Evolutionary conservation across 2,888 invertebrate species (phyloP).

Genomic region (Acanthoscelides obtectus): DNA sequence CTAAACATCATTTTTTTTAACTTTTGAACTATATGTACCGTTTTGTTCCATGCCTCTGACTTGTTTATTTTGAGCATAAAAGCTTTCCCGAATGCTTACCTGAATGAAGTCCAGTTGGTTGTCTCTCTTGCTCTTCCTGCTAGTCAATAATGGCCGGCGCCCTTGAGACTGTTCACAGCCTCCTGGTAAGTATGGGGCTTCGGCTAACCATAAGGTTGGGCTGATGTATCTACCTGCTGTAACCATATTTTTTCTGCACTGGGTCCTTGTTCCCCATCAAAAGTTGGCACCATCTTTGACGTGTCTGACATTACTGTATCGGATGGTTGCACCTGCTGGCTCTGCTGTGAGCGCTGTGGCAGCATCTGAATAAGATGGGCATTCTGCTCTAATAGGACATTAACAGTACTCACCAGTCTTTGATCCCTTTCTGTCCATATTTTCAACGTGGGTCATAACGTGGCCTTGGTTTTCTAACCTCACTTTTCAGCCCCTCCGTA

Average conservation of each 20-base stretch:
- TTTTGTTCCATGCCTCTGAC: background rate
- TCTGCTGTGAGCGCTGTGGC: background rate
- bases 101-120: background rate
- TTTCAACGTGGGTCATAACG: too few relatives aligned
- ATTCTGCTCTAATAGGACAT: background rate
- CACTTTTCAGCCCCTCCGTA: too few relatives aligned
- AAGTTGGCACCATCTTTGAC: background rate
- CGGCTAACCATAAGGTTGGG: background rate
- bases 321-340: background rate
- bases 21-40: background rate
- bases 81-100: background rate
- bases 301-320: background rate
- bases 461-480: too few relatives aligned
- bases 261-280: constrained; percentile 1
- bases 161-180: background rate
- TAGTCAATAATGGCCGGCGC: background rate
- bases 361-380: background rate
- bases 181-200: background rate
- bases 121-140: background rate
- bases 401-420: background rate
- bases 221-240: constrained; percentile 2
- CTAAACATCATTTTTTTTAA: background rate
- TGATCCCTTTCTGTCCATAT: too few relatives aligned
- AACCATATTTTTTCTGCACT: constrained; percentile 1
- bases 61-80: background rate